A percentile compares a stretch with the other conserved stretches of the same genome.
Evolutionary conservation across 2,797 vertebrate genomes (phyloP).

Genomic region (Sebastes vulpes): DNA sequence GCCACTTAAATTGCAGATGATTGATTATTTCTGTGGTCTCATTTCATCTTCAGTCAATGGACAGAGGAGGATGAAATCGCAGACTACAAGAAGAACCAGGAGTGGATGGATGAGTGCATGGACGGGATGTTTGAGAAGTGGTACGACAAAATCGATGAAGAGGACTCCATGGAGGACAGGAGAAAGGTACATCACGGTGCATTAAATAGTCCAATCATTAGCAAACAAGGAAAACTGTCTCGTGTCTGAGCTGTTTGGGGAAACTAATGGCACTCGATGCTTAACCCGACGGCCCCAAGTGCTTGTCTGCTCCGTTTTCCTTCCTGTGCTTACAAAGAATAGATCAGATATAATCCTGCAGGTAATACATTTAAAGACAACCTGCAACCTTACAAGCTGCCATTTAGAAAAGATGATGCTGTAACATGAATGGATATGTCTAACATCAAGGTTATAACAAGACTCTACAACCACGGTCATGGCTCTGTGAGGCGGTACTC

Average conservation of each 20-base stretch:
- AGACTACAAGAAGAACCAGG: constrained; percentile 96
- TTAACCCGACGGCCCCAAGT: neutral
- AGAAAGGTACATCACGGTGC: constrained; percentile 88
- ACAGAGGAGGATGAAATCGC: constrained; percentile 97
- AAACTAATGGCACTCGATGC: neutral
- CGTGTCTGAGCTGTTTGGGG: neutral
- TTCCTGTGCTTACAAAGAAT: neutral
- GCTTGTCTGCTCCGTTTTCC: neutral
- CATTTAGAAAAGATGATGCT: neutral
- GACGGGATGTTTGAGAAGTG: constrained; percentile 97
- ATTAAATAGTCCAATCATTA: neutral
- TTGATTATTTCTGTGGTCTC: constrained; percentile 12
- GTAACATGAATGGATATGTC: neutral
- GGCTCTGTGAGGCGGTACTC: neutral
- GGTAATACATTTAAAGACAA: neutral
- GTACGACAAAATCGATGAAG: constrained; percentile 96
- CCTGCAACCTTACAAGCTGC: neutral
- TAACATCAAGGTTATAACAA: neutral
- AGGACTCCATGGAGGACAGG: constrained; percentile 92
- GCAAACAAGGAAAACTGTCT: neutral
- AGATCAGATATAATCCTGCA: neutral
- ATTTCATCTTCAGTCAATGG: constrained; percentile 88
- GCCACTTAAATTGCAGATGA: neutral
- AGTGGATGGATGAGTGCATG: constrained; percentile 99
- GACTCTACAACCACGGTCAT: neutral